phyloP scores from a whole-genome alignment of 2,888 invertebrate genomes.

The Habroteleia sp. region DNA sequence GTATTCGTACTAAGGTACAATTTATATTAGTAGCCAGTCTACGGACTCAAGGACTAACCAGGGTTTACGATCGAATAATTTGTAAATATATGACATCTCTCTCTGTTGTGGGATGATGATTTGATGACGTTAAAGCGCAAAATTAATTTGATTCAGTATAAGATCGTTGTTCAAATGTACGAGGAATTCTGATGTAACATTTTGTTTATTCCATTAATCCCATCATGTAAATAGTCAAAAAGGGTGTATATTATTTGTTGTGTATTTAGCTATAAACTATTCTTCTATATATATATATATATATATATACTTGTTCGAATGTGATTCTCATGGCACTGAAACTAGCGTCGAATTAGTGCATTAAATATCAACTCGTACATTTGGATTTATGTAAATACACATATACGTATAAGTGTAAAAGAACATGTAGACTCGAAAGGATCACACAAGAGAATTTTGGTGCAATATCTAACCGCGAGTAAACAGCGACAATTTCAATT shows the following conservation, averaged over 20 bases:
- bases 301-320: conserved; percentile 27
- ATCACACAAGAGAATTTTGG: conserved; percentile 48
- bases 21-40: conserved; percentile 59
- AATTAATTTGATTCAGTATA: conserved; percentile 29
- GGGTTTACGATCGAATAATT: conserved; percentile 77
- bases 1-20: conserved; percentile 47
- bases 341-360: conserved; percentile 26
- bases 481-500: conserved; percentile 40
- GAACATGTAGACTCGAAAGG: conserved; percentile 58
- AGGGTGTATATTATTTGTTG: conserved; percentile 35
- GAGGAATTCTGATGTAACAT: conserved; percentile 36
- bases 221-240: conserved; percentile 49
- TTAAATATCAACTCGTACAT: conserved; percentile 46
- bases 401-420: conserved; percentile 66
- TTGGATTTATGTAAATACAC: conserved; percentile 63
- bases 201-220: conserved; percentile 19
- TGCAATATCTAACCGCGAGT: conserved; percentile 60
- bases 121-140: conserved; percentile 37
- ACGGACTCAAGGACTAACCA: conserved; percentile 80
- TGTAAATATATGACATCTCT: conserved; percentile 70
- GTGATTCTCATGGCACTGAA: conserved; percentile 10
- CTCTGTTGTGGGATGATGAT: conserved; percentile 37
- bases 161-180: conserved; percentile 53
- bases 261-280: conserved; percentile 39
- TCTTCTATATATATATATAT: conserved; percentile 44